phyloP scores from a whole-genome alignment of 2,888 invertebrate species.

The Leistus spinibarbis region DNA sequence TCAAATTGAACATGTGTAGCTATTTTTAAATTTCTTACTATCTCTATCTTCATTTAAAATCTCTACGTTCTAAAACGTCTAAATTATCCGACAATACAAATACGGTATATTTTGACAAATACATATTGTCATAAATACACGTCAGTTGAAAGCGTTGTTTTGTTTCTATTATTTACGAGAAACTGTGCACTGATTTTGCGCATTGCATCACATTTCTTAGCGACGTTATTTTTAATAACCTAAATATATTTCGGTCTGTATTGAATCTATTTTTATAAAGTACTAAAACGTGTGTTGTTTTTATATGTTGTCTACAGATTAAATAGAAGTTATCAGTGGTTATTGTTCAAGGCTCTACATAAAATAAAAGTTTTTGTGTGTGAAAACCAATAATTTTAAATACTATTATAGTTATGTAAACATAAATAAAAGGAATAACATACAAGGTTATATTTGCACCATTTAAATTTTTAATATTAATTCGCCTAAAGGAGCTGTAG shows the following conservation, averaged over 20 bases:
- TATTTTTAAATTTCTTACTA: not conserved
- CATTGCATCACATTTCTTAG: not conserved
- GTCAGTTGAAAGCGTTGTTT: not conserved
- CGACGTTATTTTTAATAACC: not conserved
- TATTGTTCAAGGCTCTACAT: not conserved
- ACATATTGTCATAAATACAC: not conserved
- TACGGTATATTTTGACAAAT: not conserved
- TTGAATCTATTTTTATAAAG: not conserved
- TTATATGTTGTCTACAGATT: not conserved
- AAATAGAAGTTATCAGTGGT: not conserved
- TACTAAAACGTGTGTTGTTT: not conserved
- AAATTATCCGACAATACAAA: too few species aligned
- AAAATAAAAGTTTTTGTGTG: not conserved
- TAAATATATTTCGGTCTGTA: not conserved
- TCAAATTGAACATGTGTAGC: not conserved
- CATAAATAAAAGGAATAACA: not conserved
- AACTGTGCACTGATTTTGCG: not conserved
- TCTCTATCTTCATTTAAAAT: too few species aligned
- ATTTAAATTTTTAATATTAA: too few species aligned
- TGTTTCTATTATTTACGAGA: not conserved
- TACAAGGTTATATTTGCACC: not conserved
- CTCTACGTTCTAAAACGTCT: too few species aligned
- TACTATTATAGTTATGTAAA: not conserved
- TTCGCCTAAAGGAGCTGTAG: too few species aligned
- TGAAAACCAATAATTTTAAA: not conserved